Evolutionary conservation across 2,113 vertebrate species (phyloP).

Genomic region (Apodemus sylvaticus): DNA sequence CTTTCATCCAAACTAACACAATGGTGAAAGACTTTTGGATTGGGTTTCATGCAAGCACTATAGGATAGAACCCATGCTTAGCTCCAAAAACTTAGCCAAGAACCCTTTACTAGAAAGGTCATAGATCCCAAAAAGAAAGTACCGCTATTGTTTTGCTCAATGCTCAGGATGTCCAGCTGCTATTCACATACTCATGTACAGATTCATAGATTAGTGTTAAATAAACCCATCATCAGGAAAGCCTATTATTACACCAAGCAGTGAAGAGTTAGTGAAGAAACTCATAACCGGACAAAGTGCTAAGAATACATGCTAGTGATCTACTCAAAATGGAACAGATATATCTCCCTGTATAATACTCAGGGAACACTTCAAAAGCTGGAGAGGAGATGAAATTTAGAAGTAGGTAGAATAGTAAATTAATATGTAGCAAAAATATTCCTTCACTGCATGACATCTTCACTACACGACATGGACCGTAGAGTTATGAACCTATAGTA

Average conservation of each 20-base stretch:
- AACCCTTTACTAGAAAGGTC: too few relatives aligned
- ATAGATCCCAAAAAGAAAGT: not conserved
- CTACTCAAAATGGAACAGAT: too few relatives aligned
- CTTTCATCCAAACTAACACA: not conserved
- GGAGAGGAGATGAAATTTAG: not conserved
- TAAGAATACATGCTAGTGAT: not conserved
- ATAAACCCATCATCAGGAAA: not conserved
- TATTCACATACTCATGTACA: not conserved
- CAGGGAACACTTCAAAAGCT: not conserved
- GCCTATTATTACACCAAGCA: too few relatives aligned
- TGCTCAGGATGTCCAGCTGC: not conserved
- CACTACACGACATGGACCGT: not conserved
- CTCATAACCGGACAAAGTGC: not conserved
- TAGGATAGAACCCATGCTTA: not conserved
- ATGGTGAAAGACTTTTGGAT: not conserved
- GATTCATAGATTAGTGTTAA: not conserved
- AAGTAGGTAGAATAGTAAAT: too few relatives aligned
- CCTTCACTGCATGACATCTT: not conserved
- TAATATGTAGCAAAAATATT: not conserved
- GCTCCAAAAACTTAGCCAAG: not conserved
- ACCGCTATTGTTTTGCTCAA: not conserved
- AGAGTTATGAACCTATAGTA: not conserved
- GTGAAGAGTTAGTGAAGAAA: not conserved
- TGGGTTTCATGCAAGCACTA: not conserved
- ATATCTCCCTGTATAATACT: not conserved